Conservation (phyloP, 2,888 invertebrate genomes). For the Tiliacea citrago region DNA sequence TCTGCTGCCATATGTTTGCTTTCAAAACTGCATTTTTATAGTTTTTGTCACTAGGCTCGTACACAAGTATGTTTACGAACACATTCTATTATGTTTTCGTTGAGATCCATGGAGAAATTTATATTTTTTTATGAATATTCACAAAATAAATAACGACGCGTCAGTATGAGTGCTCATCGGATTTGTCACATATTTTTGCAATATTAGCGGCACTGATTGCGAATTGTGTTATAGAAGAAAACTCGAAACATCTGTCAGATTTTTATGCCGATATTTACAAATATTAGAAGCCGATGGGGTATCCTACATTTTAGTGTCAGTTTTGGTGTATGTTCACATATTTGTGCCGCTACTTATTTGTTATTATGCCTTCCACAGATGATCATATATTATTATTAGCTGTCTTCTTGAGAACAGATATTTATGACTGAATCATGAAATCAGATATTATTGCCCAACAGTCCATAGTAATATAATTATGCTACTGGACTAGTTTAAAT, state of each 20-base stretch:
- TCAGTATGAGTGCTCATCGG: neutral
- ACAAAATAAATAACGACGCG: neutral
- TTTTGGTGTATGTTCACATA: neutral
- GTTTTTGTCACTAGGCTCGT: conserved; percentile 9
- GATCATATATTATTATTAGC: no score
- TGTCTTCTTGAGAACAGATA: neutral
- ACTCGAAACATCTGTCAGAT: no score
- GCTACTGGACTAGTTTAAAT: no score
- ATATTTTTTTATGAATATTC: neutral
- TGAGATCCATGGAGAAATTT: neutral
- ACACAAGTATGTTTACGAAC: neutral
- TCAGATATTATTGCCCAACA: neutral
- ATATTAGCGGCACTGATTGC: neutral
- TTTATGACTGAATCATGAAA: no score
- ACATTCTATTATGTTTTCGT: neutral
- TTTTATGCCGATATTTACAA: neutral
- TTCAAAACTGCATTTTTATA: neutral
- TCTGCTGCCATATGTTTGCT: neutral
- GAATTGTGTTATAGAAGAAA: neutral
- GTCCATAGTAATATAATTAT: neutral
- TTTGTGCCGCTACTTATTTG: no score
- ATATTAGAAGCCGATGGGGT: neutral
- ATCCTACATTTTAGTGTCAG: neutral
- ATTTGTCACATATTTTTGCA: neutral
- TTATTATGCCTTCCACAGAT: no score